Evolutionary conservation across 2,113 vertebrate species (phyloP), one percentile per base, ranked within the genome.

Genomic region (Psittacara wagleri): DNA sequence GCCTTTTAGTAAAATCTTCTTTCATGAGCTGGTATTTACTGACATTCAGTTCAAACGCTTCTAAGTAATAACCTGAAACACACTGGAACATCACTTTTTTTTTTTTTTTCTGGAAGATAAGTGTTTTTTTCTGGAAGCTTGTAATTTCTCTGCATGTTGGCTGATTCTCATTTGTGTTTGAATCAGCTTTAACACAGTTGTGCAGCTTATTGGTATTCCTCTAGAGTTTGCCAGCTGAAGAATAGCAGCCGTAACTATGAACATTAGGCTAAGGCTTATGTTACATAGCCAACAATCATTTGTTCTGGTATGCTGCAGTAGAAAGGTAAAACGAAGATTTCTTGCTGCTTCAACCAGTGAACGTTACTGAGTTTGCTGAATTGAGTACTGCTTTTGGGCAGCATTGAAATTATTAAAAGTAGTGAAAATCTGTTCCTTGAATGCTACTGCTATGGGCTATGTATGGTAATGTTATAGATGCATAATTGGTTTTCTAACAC

Each of bases 201-300:
- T 93, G 66, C 54, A 55, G 70, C 66, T 86, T 68, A 72, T 33
- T 94, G 59, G 41, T 86, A 86, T 86, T 94, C 70, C 41, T 83
- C 48, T 80, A 89, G 29, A 33, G 77, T 88, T 86, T 95, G 92
- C 90, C 83, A 92, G 70, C 54, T 92, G 93, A 94, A 79, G 54
- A 86, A 51, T 10, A 72, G 81, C 69, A 89, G 63, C 77, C 2
- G 0, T 54, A 49, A 81, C 57, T 63, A 55, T 23, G 62, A 91
- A 48, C 52, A 15, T 92, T 55, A 89, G 77, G 24, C 79, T 76
- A 4, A 68, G 48, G 70, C 62, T 94, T 79, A 54, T 11, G 5
- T 54, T 86, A 10, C 1, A 1, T 43, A 77, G 72, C 90, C 80
- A 82, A 20, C 54, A 68, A 17, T 70, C 52, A 49, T 72, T 90